phyloP scores from a whole-genome alignment of 2,888 invertebrate genomes.

The Rotaria macrura region DNA sequence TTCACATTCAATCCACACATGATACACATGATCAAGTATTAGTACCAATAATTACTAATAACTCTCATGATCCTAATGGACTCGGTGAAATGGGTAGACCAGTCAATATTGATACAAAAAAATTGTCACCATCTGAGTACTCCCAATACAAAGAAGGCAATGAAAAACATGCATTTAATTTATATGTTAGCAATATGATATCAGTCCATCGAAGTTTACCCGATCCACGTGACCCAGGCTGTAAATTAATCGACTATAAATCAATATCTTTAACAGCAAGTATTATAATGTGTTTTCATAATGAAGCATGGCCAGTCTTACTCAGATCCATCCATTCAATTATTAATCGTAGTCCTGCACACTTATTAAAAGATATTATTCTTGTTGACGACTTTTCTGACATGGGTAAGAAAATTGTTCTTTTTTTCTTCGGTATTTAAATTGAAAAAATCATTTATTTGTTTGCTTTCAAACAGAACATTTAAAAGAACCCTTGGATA shows the following conservation, averaged over 20 bases:
- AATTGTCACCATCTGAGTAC: conserved; percentile 54
- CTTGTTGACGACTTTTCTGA: conserved; percentile 93
- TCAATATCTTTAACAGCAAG: conserved; percentile 46
- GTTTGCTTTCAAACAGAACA: conserved; percentile 14
- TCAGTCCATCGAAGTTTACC: conserved; percentile 78
- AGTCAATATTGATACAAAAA: conserved; percentile 14
- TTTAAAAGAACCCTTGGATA: conserved; percentile 24
- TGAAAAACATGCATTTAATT: conserved; percentile 91
- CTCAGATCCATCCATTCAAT: conserved; percentile 89
- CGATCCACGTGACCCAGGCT: conserved; percentile 76
- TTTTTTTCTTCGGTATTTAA: neutral
- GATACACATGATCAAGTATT: neutral
- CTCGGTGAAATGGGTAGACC: neutral
- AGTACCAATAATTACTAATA: neutral
- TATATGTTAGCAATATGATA: conserved; percentile 86
- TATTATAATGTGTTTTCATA: conserved; percentile 59
- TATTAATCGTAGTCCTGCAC: conserved; percentile 76
- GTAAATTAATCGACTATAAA: conserved; percentile 41
- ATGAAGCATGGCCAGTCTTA: conserved; percentile 95
- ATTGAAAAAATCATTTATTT: neutral
- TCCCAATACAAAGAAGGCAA: conserved; percentile 80
- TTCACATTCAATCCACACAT: neutral
- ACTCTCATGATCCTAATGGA: neutral
- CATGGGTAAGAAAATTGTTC: neutral
- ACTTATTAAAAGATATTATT: conserved; percentile 80